These are phyloP conservation scores for Galago senegalensis DNA, from an alignment of 2,797 vertebrate species.

Conservation along the genomic window DNA sequence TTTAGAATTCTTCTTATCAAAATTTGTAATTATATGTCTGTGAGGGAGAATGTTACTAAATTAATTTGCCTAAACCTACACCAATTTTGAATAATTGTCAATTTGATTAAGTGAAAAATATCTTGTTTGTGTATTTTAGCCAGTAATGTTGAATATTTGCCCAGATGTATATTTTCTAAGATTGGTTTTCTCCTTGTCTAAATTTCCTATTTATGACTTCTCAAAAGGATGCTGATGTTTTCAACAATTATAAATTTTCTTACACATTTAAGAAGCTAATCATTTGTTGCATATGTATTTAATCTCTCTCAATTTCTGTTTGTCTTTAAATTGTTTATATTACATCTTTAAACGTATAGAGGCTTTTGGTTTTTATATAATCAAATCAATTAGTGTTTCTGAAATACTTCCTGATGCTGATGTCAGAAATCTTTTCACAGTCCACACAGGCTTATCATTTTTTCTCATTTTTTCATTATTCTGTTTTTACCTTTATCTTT, in stretches of 20 bases:
- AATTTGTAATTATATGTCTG: neutral
- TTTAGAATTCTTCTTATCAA: neutral
- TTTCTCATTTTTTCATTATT: neutral
- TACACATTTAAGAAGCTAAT: neutral
- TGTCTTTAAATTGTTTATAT: neutral
- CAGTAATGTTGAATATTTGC: neutral
- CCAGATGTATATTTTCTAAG: neutral
- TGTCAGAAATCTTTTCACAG: neutral
- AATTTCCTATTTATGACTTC: neutral
- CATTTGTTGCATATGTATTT: neutral
- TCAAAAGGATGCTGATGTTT: neutral
- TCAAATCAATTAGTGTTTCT: neutral
- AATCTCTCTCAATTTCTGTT: neutral
- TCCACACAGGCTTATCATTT: neutral
- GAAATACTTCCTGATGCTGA: neutral
- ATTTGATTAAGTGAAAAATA: neutral
- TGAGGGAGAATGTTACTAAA: neutral
- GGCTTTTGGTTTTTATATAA: neutral
- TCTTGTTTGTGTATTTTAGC: neutral
- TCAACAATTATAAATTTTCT: neutral
- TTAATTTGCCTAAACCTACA: neutral
- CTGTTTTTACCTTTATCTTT: neutral
- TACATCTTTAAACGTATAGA: neutral
- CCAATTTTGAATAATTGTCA: neutral
- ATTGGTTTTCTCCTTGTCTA: neutral